Conservation (phyloP, 2,797 vertebrate species). For the Molothrus aeneus region DNA sequence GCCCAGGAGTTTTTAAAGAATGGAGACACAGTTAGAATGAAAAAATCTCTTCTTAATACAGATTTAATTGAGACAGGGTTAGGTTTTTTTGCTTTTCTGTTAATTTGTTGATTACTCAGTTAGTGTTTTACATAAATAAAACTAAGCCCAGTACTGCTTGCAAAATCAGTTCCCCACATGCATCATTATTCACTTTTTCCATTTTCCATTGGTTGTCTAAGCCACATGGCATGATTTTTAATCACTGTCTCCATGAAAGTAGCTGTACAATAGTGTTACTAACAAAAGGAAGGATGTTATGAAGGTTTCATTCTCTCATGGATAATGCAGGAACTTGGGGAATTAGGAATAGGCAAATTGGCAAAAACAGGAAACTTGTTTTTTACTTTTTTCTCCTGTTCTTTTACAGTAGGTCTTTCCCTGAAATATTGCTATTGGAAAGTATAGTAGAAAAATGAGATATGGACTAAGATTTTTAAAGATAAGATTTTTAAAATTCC, state of each 20-base stretch:
- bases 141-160: background rate
- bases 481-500: background rate
- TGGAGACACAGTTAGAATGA: background rate
- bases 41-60: background rate
- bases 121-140: background rate
- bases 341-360: background rate
- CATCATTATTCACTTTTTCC: background rate
- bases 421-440: background rate
- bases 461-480: background rate
- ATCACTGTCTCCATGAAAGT: background rate
- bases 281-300: background rate
- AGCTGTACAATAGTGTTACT: background rate
- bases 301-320: background rate
- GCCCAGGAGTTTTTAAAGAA: background rate
- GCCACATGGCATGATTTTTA: background rate
- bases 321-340: background rate
- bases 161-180: background rate
- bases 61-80: background rate
- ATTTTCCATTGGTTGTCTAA: background rate
- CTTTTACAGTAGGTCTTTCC: background rate
- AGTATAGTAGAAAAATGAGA: background rate
- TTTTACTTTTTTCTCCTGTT: background rate
- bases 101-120: background rate
- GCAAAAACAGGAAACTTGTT: background rate
- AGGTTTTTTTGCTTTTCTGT: background rate